Percentiles rank a stretch among this genome's conserved stretches.
Evolutionary conservation across 1,140 invertebrate genomes (phyloP).

Genomic region (Cyclargus thomasi): DNA sequence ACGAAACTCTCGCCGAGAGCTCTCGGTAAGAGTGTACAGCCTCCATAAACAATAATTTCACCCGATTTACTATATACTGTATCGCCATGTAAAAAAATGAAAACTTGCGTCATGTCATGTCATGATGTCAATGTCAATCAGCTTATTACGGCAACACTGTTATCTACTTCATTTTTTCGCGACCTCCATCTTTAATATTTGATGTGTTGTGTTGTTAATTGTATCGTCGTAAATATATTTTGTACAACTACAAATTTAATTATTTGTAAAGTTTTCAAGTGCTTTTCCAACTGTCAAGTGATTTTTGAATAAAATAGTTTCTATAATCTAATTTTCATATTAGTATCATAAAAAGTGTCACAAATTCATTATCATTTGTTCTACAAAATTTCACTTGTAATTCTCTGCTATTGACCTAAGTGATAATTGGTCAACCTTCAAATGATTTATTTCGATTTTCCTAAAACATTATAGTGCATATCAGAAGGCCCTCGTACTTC

Average conservation of each 20-base stretch:
- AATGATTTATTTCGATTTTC: constrained; percentile 49
- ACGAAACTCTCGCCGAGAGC: no score
- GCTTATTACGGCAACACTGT: constrained; percentile 44
- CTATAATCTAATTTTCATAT: constrained; percentile 19
- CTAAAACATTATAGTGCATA: constrained; percentile 29
- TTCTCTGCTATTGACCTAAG: constrained; percentile 69
- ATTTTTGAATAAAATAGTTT: constrained; percentile 23
- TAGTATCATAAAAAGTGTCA: constrained; percentile 60
- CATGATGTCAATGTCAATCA: no score
- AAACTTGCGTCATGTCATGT: no score
- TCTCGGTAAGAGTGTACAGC: no score
- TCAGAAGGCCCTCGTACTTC: constrained; percentile 25
- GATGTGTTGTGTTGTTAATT: constrained; percentile 69
- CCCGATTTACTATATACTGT: no score
- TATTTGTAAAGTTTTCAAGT: constrained; percentile 29
- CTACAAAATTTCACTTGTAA: constrained; percentile 67
- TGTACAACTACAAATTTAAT: constrained; percentile 30
- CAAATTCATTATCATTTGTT: constrained; percentile 67
- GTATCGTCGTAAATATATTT: constrained; percentile 56
- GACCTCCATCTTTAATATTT: constrained; percentile 72
- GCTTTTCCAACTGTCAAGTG: constrained; percentile 21
- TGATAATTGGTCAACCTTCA: constrained; percentile 67
- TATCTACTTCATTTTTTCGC: constrained; percentile 48
- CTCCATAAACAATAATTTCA: no score
- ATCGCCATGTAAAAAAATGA: no score